Conservation (phyloP, 2,113 vertebrate species). For the Psephotus haematonotus region DNA sequence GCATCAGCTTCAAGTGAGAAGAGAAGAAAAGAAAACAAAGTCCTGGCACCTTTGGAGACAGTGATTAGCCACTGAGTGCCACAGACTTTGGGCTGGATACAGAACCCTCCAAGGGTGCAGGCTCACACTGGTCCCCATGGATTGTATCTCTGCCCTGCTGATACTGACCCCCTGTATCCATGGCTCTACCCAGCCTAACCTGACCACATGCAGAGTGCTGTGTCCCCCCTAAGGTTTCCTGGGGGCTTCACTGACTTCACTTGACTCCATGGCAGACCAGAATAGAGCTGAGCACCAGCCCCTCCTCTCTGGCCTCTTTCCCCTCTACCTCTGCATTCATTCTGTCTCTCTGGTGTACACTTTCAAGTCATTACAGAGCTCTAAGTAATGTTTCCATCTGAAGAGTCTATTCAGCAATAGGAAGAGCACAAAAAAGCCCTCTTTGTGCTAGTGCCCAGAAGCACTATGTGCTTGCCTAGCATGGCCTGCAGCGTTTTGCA, state of each 20-base stretch:
- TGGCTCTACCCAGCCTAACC: background rate
- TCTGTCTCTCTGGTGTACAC: background rate
- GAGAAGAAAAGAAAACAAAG: background rate
- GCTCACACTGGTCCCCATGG: background rate
- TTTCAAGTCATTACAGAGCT: background rate
- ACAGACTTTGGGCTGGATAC: background rate
- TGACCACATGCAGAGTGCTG: background rate
- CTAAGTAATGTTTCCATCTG: background rate
- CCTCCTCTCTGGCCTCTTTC: background rate
- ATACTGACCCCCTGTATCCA: accelerated
- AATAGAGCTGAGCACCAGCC: background rate
- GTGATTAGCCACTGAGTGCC: background rate
- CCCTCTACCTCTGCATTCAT: background rate
- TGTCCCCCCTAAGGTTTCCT: background rate
- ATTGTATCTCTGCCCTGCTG: background rate
- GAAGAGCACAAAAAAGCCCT: background rate
- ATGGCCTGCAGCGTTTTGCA: conserved; percentile 38
- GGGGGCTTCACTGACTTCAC: background rate
- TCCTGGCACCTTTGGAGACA: background rate
- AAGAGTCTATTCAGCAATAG: background rate
- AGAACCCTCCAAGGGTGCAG: background rate
- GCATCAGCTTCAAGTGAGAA: background rate
- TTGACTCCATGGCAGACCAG: background rate
- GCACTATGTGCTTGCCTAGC: background rate
- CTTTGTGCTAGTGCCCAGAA: conserved; percentile 11